phyloP scores from a whole-genome alignment of 2,888 invertebrate species.

The Zele albiditarsus region DNA sequence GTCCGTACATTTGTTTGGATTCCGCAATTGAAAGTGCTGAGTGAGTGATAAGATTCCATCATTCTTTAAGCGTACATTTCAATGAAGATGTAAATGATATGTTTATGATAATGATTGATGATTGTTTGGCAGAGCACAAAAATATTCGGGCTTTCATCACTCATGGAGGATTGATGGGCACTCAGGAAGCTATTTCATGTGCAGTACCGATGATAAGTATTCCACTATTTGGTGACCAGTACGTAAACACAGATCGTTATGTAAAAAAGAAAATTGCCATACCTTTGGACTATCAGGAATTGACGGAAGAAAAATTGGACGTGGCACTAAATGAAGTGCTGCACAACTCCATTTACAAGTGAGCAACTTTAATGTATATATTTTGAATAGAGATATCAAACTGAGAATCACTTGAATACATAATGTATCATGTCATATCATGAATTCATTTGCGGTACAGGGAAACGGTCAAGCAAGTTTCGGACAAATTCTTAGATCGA shows the following conservation, averaged over 20 bases:
- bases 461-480: constrained; percentile 41
- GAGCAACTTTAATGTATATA: too few relatives aligned
- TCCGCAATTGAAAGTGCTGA: constrained; percentile 59
- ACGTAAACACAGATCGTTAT: constrained; percentile 57
- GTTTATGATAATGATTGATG: not conserved
- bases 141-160: constrained; percentile 66
- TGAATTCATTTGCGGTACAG: not conserved
- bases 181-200: constrained; percentile 55
- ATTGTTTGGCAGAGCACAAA: constrained; percentile 58
- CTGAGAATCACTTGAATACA: not conserved
- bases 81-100: not conserved
- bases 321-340: constrained; percentile 58
- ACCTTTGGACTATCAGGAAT: constrained; percentile 47
- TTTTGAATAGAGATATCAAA: constrained; percentile 40
- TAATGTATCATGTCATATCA: not conserved
- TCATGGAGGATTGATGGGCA: constrained; percentile 59
- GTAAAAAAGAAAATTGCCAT: constrained; percentile 55
- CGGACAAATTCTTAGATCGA: constrained; percentile 59
- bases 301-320: constrained; percentile 57
- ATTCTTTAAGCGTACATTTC: not conserved
- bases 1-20: constrained; percentile 56
- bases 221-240: constrained; percentile 58
- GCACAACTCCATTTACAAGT: constrained; percentile 61
- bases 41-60: constrained; percentile 45
- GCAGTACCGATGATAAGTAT: constrained; percentile 60